Conservation (phyloP, 2,888 invertebrate species). For the Parochlus steinenii region DNA sequence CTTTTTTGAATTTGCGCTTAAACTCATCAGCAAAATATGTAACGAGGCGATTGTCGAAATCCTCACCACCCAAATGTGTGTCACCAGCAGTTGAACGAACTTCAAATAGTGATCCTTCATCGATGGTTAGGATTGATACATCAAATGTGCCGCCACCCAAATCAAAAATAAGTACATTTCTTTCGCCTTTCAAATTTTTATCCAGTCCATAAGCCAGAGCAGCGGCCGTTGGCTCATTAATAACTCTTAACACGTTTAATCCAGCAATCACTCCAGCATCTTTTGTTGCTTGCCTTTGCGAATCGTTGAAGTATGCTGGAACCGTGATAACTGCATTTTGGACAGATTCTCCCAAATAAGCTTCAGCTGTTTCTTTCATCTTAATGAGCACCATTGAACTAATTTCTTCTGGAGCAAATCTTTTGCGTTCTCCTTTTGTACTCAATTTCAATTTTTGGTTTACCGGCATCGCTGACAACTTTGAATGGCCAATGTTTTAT, state of each 20-base stretch:
- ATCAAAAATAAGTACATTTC: slow-evolving; percentile 58
- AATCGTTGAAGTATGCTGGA: slow-evolving; percentile 70
- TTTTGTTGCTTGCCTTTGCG: slow-evolving; percentile 72
- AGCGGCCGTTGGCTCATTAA: slow-evolving; percentile 82
- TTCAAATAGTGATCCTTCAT: slow-evolving; percentile 69
- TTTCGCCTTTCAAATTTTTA: slow-evolving; percentile 55
- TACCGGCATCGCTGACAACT: slow-evolving; percentile 44
- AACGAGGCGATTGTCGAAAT: slow-evolving; percentile 65
- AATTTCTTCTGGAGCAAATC: slow-evolving; percentile 68
- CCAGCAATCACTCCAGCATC: slow-evolving; percentile 78
- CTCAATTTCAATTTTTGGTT: slow-evolving; percentile 56
- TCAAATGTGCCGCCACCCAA: slow-evolving; percentile 84
- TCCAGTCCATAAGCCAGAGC: slow-evolving; percentile 73
- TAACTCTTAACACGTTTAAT: slow-evolving; percentile 73
- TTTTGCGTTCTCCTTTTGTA: slow-evolving; percentile 58
- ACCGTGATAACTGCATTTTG: slow-evolving; percentile 68
- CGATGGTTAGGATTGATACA: slow-evolving; percentile 78
- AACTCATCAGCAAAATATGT: slow-evolving; percentile 66
- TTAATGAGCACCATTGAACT: slow-evolving; percentile 72
- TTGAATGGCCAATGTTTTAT: slow-evolving; percentile 74
- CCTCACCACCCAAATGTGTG: slow-evolving; percentile 64
- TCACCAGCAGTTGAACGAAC: slow-evolving; percentile 68
- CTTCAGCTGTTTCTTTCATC: slow-evolving; percentile 68
- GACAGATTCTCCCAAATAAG: slow-evolving; percentile 54
- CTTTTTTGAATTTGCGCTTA: slow-evolving; percentile 54